Evolutionary conservation across 2,113 vertebrate species (phyloP).

Genomic region (Paramormyrops kingsleyae): DNA sequence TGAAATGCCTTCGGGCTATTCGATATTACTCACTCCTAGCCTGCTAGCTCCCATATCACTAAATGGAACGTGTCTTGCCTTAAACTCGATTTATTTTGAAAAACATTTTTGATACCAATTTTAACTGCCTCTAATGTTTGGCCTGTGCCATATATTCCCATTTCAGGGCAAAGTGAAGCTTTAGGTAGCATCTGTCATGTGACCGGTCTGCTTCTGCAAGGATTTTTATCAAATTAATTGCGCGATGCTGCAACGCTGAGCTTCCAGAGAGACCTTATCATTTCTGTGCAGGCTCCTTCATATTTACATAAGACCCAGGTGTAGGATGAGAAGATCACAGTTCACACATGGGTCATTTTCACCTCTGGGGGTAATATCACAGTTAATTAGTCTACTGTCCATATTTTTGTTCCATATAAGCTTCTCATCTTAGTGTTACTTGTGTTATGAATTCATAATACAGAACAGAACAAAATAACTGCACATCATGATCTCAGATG

Average conservation of each 20-base stretch:
- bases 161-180: neutral
- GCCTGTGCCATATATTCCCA: neutral
- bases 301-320: neutral
- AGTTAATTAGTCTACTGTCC: neutral
- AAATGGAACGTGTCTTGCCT: neutral
- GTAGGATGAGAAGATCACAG: neutral
- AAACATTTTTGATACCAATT: neutral
- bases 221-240: neutral
- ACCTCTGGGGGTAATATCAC: neutral
- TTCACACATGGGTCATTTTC: neutral
- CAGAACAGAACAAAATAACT: neutral
- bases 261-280: neutral
- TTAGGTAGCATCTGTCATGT: neutral
- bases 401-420: neutral
- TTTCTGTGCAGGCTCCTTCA: neutral
- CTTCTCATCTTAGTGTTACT: neutral
- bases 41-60: neutral
- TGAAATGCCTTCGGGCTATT: neutral
- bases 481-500: neutral
- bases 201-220: neutral
- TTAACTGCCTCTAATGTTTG: neutral
- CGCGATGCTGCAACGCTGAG: neutral
- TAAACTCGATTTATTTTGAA: neutral
- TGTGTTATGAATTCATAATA: neutral
- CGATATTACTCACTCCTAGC: neutral